Conservation (phyloP, 2,113 vertebrate species). For the Xenopus laevis region DNA sequence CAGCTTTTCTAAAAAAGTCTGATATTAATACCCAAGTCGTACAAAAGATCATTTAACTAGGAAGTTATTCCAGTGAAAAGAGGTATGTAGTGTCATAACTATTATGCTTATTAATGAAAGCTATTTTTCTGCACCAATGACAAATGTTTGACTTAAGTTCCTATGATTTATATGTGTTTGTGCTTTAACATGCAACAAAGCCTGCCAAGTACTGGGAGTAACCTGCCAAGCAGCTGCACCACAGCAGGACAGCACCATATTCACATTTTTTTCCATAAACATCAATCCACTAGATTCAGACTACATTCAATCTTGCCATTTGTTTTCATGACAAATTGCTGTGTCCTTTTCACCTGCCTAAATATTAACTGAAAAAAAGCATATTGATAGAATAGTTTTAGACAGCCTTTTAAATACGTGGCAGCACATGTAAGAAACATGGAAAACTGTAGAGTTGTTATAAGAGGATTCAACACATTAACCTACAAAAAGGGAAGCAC, state of each 20-base stretch:
- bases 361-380: too few species aligned
- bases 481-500: too few species aligned
- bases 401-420: too few species aligned
- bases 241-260: not conserved
- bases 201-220: not conserved
- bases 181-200: not conserved
- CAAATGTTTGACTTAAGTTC: not conserved
- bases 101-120: not conserved
- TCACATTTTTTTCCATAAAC: not conserved
- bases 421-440: too few species aligned
- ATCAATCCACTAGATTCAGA: not conserved
- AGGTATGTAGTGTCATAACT: not conserved
- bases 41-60: too few species aligned
- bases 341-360: too few species aligned
- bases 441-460: too few species aligned
- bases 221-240: conserved; percentile 9
- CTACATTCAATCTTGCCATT: not conserved
- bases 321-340: not conserved
- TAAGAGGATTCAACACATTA: too few species aligned
- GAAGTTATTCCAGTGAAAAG: too few species aligned
- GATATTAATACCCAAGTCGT: too few species aligned
- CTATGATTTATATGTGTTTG: conserved; percentile 10
- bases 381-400: too few species aligned
- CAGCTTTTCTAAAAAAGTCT: too few species aligned
- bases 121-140: not conserved